Base-by-base conservation (phyloP, 1,140 invertebrate genomes). In the Sitobion miscanthi region DNA sequence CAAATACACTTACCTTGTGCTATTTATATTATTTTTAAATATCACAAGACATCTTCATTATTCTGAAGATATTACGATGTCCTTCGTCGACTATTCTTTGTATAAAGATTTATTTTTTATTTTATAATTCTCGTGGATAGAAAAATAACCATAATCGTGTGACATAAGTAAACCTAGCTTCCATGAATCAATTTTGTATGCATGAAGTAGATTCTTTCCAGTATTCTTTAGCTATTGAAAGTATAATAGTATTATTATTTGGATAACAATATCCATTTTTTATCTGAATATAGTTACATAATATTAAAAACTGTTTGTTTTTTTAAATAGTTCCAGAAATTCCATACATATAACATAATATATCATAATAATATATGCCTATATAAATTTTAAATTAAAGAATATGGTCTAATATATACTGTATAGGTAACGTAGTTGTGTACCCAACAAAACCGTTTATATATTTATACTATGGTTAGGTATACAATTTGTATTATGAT, bases 11-110 rank as follows among this genome's bases (percentile, higher is more conserved):
- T 69, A 69, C 89, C 89, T 90, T 90, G 89, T 90, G 11, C 89
- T 90, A 90, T 90, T 90, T 69, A 8, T 35, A 69, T 69, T 69
- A 45, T 90, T 62, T 90, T 90, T 45, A 69, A 47, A n/a, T 42
- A 38, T 62, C 89, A 45, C 17, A 69, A 30, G 38, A 62, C 35
- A 90, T 90, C 54, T 90, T 90, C 21, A 45, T 90, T 90, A 57
- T 45, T 90, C 38, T 47, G 23, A 42, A 45, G 25, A 90, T 62
- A 69, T 90, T 45, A 62, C 2, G 38, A 57, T 69, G 89, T 69
- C 89, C 89, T 90, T 90, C 89, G 21, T 89, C 21, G 35, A 21
- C 47, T 20, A n/a, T 49, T 87, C 85, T 49, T 87, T 49, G 1
- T 57, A 57, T 7, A 21, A 89, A 23, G 1, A 57, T 57, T 88